Evolutionary conservation across 92 coral and sea anemone genomes (phyloP), one percentile per base, ranked within the genome.

Genomic region (Porites cylindrica): DNA sequence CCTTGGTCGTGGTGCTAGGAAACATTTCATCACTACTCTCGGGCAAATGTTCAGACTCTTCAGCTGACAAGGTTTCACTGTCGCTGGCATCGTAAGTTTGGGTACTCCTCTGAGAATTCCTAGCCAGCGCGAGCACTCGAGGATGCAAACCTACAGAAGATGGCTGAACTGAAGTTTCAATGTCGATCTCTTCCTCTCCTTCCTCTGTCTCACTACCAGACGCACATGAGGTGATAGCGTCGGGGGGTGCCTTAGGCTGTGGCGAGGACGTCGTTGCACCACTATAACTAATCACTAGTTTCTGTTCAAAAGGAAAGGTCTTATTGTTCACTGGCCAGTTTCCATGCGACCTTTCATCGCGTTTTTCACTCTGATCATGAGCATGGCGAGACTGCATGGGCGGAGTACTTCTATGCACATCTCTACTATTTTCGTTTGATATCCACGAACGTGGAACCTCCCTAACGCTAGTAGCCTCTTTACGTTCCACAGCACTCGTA

Each of bases 31-130:
- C 98, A 26, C 94, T 95, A 82, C 98, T 93, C 53, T 91, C 96
- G 1, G 88, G 92, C 2, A 83, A 82, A 69, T 64, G 61, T 8
- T 95, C 98, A 20, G 94, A 70, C 79, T 95, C 98, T 72, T 95
- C 98, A 12, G 98, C 96, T 23, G 98, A 95, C 47, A 90, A 53
- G 2, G 98, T 95, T 82, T 95, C 98, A 90, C 98, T 95, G 64
- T 95, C 96, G 71, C 98, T 95, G 6, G 88, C 78, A 32, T 91
- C 93, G 17, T 85, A 91, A 56, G 80, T 53, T 19, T 60, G 87
- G 13, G 80, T 16, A 23, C 26, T 43, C 71, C 79, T 51, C 80
- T 72, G 87, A 51, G 70, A 83, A 14, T 60, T 47, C 50, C 51
- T 63, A n/a, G 78, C 54, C 62, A 72, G 70, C 32, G 87, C 80